Conservation (phyloP, 1,140 invertebrate genomes). For the Aporrectodea caliginosa region DNA sequence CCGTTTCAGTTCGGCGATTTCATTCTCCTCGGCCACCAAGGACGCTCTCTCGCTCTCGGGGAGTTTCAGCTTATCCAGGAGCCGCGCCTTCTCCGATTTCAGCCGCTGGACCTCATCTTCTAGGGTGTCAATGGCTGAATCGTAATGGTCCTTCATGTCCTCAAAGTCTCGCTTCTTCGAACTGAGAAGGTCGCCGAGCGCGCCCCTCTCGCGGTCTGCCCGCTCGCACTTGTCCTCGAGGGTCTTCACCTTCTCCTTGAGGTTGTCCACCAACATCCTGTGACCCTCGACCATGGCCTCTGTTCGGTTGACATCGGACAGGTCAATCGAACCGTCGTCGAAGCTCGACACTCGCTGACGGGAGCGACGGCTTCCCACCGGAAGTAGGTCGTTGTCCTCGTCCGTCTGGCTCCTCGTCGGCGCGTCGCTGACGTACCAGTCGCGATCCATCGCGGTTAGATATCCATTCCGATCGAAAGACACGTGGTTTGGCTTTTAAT, state of each 20-base stretch:
- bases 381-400: slow-evolving; percentile 5
- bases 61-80: slow-evolving; percentile 39
- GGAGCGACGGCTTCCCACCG: not conserved
- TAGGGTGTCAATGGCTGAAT: slow-evolving; percentile 57
- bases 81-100: slow-evolving; percentile 20
- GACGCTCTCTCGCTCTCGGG: slow-evolving; percentile 32
- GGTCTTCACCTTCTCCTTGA: slow-evolving; percentile 25
- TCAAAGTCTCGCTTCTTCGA: slow-evolving; percentile 27
- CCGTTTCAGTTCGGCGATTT: slow-evolving; percentile 27
- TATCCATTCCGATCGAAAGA: too few species aligned
- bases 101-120: slow-evolving; percentile 29
- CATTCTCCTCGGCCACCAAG: slow-evolving; percentile 24
- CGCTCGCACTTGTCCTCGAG: slow-evolving; percentile 24
- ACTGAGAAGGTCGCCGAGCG: slow-evolving; percentile 23
- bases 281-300: slow-evolving; percentile 31
- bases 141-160: slow-evolving; percentile 71
- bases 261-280: slow-evolving; percentile 28
- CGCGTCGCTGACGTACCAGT: slow-evolving; percentile 1
- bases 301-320: slow-evolving; percentile 15
- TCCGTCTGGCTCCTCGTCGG: slow-evolving; percentile 15
- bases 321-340: slow-evolving; percentile 13
- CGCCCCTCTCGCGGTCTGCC: slow-evolving; percentile 27
- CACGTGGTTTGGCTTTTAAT: too few species aligned
- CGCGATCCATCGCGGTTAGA: not conserved
- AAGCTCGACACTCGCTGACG: not conserved